Evolutionary conservation across 2,888 invertebrate genomes (phyloP).

Genomic region (Tromatobia lineatoria): DNA sequence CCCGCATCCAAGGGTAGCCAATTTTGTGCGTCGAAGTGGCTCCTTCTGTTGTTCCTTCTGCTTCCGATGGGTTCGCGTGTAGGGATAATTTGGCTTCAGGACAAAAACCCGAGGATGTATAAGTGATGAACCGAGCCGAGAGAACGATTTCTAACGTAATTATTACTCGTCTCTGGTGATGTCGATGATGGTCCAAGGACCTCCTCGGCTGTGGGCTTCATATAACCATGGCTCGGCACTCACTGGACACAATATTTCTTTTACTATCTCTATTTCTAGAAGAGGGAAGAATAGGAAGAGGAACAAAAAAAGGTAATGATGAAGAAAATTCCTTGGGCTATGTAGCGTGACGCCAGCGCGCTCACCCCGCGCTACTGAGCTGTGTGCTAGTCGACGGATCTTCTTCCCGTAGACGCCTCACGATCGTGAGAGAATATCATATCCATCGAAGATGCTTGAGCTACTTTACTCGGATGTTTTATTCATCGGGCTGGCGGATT

Average conservation of each 20-base stretch:
- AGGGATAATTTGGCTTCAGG: conserved; percentile 65
- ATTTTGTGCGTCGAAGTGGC: conserved; percentile 9
- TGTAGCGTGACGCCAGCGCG: conserved; percentile 52
- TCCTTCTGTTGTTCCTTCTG: conserved; percentile 19
- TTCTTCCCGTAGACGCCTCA: conserved; percentile 44
- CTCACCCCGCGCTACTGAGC: conserved; percentile 44
- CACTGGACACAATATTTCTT: conserved; percentile 1
- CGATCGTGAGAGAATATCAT: conserved; percentile 70
- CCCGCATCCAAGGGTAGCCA: conserved; percentile 16
- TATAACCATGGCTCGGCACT: neutral
- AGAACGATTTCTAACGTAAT: conserved; percentile 53
- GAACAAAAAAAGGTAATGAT: conserved; percentile 35
- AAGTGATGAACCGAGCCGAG: conserved; percentile 45
- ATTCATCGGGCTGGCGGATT: conserved; percentile 57
- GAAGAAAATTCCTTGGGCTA: conserved; percentile 64
- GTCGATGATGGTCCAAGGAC: conserved; percentile 44
- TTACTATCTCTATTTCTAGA: conserved; percentile 41
- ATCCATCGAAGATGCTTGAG: conserved; percentile 61
- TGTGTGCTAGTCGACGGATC: conserved; percentile 21
- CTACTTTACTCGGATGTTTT: conserved; percentile 56
- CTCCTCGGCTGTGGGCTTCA: neutral
- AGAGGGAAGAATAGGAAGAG: conserved; percentile 48
- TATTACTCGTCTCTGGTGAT: conserved; percentile 30
- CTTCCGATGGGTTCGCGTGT: conserved; percentile 63
- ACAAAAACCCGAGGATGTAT: conserved; percentile 55